Base-by-base conservation (phyloP, 1,140 invertebrate species). In the Aradophagus sp. region DNA sequence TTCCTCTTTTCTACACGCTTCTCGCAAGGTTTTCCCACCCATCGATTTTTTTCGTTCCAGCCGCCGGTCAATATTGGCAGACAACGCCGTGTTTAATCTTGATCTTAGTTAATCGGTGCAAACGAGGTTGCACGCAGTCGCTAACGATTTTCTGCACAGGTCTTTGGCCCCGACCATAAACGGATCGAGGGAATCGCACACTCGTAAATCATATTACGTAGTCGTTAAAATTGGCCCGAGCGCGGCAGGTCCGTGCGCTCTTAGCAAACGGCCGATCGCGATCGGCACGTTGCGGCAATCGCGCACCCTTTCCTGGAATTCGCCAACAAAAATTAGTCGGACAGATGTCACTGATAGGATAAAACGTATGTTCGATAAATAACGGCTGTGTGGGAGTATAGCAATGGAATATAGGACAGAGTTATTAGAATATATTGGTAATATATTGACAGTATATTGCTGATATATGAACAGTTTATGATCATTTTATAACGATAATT, bases 61-160 rank as follows among this genome's bases (percentile, higher is more conserved):
- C 27, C 2, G 27, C 10, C 10, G 17, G 35, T 41, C 38, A 44
- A 63, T 53, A 53, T 65, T 55, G 29, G 36, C 29, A 47, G 47
- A 16, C 50, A 32, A 19, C 16, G 19, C 42, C 41, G 16, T 72
- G 62, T 72, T 66, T 62, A 72, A 73, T 68, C 63, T 73, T 52
- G 70, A 67, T 73, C 56, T 73, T 73, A 63, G 63, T 62, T 67
- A 63, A 73, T 73, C 70, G 63, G 70, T 74, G 76, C 63, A 74
- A 79, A 76, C 73, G 71, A 74, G 62, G 65, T 77, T 71, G 75
- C 76, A 76, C 53, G 72, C 63, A 70, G 52, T 58, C 53, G 76
- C 78, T 78, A 80, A 77, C 71, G 59, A 78, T 75, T n/a, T 75
- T 66, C 67, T 67, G 58, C 65, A 7, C 74, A 70, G 76, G 70